These are phyloP conservation scores for Dicrurus megarhynchus DNA, from an alignment of 2,113 vertebrate species.

Conservation along the genomic window DNA sequence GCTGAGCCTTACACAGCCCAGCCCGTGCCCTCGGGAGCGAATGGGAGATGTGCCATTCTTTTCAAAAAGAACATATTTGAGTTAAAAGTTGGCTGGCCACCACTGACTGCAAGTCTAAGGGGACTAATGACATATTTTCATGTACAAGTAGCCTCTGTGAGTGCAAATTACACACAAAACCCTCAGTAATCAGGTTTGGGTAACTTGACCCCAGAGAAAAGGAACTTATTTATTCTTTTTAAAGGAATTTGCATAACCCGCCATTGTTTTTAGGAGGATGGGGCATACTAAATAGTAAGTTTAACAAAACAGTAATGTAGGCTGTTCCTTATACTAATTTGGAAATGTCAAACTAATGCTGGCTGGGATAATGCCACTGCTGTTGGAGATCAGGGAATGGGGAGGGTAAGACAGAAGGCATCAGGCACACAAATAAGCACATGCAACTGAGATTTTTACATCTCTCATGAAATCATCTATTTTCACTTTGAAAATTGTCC, in stretches of 20 bases:
- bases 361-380: not conserved
- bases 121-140: not conserved
- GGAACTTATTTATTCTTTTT: not conserved
- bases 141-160: not conserved
- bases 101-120: not conserved
- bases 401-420: not conserved
- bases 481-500: not conserved
- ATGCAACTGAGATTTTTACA: not conserved
- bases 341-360: not conserved
- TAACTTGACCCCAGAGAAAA: not conserved
- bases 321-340: not conserved
- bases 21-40: accelerated
- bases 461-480: not conserved
- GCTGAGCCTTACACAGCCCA: not conserved
- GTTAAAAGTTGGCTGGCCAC: not conserved
- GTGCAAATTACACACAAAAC: not conserved
- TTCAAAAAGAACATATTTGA: not conserved
- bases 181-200: not conserved
- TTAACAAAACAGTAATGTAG: not conserved
- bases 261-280: not conserved
- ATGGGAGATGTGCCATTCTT: not conserved
- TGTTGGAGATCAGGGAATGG: not conserved
- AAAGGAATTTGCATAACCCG: not conserved
- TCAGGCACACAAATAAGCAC: not conserved
- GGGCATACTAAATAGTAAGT: not conserved